These are phyloP conservation scores for Chrysina gloriosa DNA, from an alignment of 2,888 invertebrate species.

Conservation along the genomic window DNA sequence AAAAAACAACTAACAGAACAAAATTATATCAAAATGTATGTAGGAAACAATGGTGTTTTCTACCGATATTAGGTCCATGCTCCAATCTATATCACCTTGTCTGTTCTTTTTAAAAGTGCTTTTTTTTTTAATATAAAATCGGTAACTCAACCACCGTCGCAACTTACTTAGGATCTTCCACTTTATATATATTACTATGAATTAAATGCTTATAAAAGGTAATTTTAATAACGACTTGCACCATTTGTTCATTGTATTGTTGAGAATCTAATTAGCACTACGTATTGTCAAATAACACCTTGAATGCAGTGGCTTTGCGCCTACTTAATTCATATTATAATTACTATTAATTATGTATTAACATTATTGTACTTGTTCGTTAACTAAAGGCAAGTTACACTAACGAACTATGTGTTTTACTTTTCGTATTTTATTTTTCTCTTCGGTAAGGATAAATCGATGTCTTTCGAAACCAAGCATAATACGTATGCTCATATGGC, in stretches of 20 bases:
- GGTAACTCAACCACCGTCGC: conserved; percentile 62
- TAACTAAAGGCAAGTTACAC: conserved; percentile 60
- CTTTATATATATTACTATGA: conserved; percentile 43
- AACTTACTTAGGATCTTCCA: conserved; percentile 41
- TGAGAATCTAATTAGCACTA: conserved; percentile 60
- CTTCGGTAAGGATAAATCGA: conserved; percentile 49
- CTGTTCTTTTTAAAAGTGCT: conserved; percentile 44
- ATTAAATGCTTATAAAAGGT: conserved; percentile 64
- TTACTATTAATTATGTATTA: conserved; percentile 25
- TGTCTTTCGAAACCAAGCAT: conserved; percentile 51
- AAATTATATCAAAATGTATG: too few species aligned
- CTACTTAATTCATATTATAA: conserved; percentile 34
- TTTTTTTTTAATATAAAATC: conserved; percentile 52
- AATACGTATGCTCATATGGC: conserved; percentile 55
- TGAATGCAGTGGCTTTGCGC: conserved; percentile 58
- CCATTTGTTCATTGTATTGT: conserved; percentile 66
- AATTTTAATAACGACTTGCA: conserved; percentile 62
- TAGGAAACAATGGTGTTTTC: too few species aligned
- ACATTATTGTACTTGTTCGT: conserved; percentile 61
- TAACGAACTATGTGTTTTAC: conserved; percentile 49
- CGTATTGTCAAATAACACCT: conserved; percentile 66
- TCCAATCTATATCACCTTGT: conserved; percentile 57
- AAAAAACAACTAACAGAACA: too few species aligned
- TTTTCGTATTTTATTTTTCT: too few species aligned
- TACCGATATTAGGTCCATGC: conserved; percentile 42